Base-by-base conservation (phyloP, 1,140 invertebrate species). In the Nasonia giraulti region DNA sequence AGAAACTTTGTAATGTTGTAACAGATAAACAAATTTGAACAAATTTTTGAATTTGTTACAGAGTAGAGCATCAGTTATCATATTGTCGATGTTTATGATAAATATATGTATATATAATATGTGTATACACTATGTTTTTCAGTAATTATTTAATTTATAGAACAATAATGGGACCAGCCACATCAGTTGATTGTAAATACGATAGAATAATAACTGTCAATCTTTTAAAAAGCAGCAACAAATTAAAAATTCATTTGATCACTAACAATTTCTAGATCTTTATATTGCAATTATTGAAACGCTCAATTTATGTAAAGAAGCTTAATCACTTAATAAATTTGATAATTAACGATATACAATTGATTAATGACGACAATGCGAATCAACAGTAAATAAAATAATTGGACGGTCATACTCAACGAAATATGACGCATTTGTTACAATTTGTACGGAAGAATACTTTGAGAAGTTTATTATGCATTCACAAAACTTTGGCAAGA, bases 351-450 rank as follows among this genome's bases (percentile, higher is more conserved):
- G n/a, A 37, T 27, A 33, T 71, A 27, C 12, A 55, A 27, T 69
- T 2, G 8, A 31, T 73, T 27, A 80, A 80, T 31, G 55, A 23
- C 73, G 74, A 47, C 80, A 62, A 68, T 78, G 73, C 66, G 76
- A 47, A 82, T 68, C 66, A 84, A 79, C 69, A 82, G 79, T 50
- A 86, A 89, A 83, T 88, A 87, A 88, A 87, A 75, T 80, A 82
- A 88, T 55, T 89, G 89, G 87, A 90, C 88, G 89, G 87, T 87
- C 86, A 71, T 80, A 74, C 50, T 55, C 84, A 90, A 90, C 77
- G 66, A 87, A 89, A 89, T 23, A 85, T 82, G 73, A 79, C 79
- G 33, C 81, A 79, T 82, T 86, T 80, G 85, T 17, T 62, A 71
- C 44, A 81, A 87, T 82, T 88, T 85, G 73, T 80, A 85, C 17